phyloP scores from a whole-genome alignment of 2,888 invertebrate genomes.

The Nezara viridula region DNA sequence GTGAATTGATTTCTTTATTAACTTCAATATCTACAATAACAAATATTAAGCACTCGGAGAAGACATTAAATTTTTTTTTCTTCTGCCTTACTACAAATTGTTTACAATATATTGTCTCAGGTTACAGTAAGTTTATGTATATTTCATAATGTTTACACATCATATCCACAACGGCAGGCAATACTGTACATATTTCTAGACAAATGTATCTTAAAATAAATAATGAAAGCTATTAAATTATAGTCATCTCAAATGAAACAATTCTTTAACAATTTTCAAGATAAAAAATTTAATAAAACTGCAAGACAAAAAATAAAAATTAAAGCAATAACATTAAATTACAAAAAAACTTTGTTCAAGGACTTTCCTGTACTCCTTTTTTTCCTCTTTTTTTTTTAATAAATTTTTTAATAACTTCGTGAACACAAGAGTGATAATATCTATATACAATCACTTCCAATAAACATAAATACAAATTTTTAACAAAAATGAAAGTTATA shows the following conservation, averaged over 20 bases:
- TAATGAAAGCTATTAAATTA: conserved; percentile 9
- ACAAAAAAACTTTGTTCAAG: neutral
- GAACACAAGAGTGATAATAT: neutral
- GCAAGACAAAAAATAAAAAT: neutral
- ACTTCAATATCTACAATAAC: conserved; percentile 53
- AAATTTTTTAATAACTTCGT: neutral
- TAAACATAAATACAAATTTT: conserved; percentile 1
- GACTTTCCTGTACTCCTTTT: neutral
- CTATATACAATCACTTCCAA: conserved; percentile 8
- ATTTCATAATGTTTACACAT: conserved; percentile 19
- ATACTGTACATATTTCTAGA: conserved; percentile 45
- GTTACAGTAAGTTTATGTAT: conserved; percentile 53
- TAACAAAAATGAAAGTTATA: neutral
- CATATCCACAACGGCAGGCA: neutral
- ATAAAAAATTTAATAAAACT: neutral
- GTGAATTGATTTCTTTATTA: conserved; percentile 53
- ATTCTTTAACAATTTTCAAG: neutral
- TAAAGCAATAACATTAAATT: neutral
- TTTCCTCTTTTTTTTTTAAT: neutral
- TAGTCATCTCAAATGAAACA: neutral
- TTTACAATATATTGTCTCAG: conserved; percentile 55
- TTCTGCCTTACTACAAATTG: conserved; percentile 51
- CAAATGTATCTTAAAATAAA: conserved; percentile 1
- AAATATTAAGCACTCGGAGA: conserved; percentile 57
- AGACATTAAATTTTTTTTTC: conserved; percentile 50